Evolutionary conservation across 2,888 invertebrate species (phyloP), one percentile per base, ranked within the genome.

Genomic region (Rhagonycha fulva): DNA sequence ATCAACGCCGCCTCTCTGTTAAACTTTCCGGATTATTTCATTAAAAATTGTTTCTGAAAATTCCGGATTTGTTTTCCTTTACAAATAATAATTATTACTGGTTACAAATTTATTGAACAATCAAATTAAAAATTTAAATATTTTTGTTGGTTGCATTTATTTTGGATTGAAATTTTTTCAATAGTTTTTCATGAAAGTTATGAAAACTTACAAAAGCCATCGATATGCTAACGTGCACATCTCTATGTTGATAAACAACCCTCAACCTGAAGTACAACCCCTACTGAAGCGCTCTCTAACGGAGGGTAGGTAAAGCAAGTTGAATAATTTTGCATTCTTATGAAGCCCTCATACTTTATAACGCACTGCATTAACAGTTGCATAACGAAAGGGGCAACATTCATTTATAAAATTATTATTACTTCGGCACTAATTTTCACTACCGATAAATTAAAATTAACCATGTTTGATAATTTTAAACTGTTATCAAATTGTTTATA

Each of bases 321-420:
- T 47, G n/a, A 47, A 7, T 47, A n/a, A 30, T 47, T 47, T 47
- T 47, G 47, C 47, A n/a, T 47, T n/a, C 24, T 66, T 66, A 66
- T 66, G 63, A 12, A 12, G 7, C 11, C 63, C 63, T 66, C n/a
- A 26, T 66, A 66, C 63, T 26, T 66, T 24, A 24, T 14, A 19
- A 66, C 12, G n/a, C 7, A 26, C 28, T 72, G 75, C 30, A 68
- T 62, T 75, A 71, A 62, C 26, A 71, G 75, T 75, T 75, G 75
- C 75, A 75, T 75, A 75, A 75, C 62, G 23, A 5, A 12, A 71
- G 75, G 75, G 62, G 75, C 63, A 32, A 10, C 1, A 14, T 66
- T 24, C n/a, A 4, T 66, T 47, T n/a, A n/a, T 7, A 47, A 47
- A n/a, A n/a, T 47, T n/a, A 47, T 47, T 47, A n/a, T n/a, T 47